Percentiles rank a stretch among this genome's conserved stretches.
phyloP scores from a whole-genome alignment of 2,113 vertebrate genomes.

The Odobenus rosmarus region DNA sequence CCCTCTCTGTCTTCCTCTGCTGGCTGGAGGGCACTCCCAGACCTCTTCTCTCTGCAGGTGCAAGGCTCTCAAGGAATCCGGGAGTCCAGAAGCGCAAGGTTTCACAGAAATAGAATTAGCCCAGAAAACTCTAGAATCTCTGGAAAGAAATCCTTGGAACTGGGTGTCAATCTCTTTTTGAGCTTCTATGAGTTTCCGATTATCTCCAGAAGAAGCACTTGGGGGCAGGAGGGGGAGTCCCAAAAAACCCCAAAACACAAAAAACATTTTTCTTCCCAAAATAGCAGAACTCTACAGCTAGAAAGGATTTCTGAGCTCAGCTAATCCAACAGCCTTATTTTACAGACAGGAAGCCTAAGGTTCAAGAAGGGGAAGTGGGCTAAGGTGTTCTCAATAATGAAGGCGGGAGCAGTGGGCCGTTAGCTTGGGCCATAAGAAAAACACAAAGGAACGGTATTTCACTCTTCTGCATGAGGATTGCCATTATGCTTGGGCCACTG shows the following conservation, averaged over 20 bases:
- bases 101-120: background rate
- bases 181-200: background rate
- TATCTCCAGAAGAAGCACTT: background rate
- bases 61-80: background rate
- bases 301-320: background rate
- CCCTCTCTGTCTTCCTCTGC: background rate
- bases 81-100: background rate
- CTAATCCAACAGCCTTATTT: background rate
- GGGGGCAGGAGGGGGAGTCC: too few species aligned
- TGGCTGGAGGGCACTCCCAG: background rate
- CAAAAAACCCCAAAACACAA: background rate
- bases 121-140: background rate
- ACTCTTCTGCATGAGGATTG: background rate
- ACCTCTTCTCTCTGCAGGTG: background rate
- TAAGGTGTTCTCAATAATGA: background rate
- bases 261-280: background rate
- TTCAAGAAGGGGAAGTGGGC: background rate
- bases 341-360: background rate
- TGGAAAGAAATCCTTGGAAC: background rate
- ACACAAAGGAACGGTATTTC: background rate
- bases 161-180: background rate
- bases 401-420: background rate
- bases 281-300: background rate
- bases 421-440: background rate
- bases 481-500: too few species aligned